These are phyloP conservation scores for Alectoris magna DNA, from an alignment of 2,797 vertebrate species.

Conservation along the genomic window DNA sequence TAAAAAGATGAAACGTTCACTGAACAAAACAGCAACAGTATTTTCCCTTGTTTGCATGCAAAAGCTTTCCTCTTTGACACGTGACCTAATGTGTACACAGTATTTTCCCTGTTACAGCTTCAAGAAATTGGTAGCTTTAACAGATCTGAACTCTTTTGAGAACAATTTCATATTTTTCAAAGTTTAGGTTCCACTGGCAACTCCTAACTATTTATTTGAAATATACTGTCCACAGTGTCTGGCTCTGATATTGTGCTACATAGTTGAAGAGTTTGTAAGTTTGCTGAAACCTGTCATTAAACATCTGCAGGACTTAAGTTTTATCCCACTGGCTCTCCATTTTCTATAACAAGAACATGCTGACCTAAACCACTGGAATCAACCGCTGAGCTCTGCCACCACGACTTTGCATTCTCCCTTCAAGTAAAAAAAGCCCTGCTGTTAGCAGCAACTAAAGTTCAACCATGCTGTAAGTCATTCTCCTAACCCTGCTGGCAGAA, in stretches of 20 bases:
- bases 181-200: slow-evolving; percentile 26
- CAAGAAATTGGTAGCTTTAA: not conserved
- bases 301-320: slow-evolving; percentile 53
- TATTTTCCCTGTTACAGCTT: not conserved
- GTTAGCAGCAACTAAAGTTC: not conserved
- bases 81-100: not conserved
- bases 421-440: not conserved
- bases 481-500: not conserved
- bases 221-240: not conserved
- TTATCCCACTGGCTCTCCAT: slow-evolving; percentile 15
- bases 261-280: not conserved
- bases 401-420: not conserved
- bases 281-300: slow-evolving; percentile 68
- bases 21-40: not conserved
- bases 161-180: slow-evolving; percentile 15
- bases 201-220: slow-evolving; percentile 20
- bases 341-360: slow-evolving; percentile 62
- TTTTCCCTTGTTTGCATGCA: not conserved
- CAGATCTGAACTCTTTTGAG: not conserved
- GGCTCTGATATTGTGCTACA: not conserved
- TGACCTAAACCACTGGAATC: slow-evolving; percentile 65
- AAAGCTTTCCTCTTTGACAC: not conserved
- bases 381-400: slow-evolving; percentile 25
- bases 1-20: not conserved
- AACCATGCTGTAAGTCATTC: not conserved